phyloP scores from a whole-genome alignment of 2,888 invertebrate species.

The Syrphus vitripennis region DNA sequence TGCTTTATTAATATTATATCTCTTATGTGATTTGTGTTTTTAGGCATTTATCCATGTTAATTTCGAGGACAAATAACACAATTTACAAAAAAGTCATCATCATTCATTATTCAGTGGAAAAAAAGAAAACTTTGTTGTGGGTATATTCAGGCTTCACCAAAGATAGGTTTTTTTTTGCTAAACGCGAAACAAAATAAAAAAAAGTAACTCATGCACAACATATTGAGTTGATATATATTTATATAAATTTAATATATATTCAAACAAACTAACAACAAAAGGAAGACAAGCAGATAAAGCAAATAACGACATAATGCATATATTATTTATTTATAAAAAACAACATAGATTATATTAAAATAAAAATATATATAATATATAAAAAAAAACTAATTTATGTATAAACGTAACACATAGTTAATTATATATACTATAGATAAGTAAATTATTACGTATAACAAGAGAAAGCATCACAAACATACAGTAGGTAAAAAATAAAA shows the following conservation, averaged over 20 bases:
- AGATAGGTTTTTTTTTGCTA: conserved; percentile 69
- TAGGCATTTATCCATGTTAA: conserved; percentile 82
- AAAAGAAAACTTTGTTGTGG: conserved; percentile 61
- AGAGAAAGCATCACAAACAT: conserved; percentile 67
- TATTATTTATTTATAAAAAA: conserved; percentile 74
- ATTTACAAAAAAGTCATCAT: conserved; percentile 72
- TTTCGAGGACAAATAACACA: conserved; percentile 79
- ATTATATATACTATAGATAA: conserved; percentile 73
- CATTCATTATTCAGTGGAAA: conserved; percentile 69
- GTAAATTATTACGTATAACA: conserved; percentile 73
- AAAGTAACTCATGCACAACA: conserved; percentile 54
- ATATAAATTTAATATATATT: conserved; percentile 61
- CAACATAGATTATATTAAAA: conserved; percentile 69
- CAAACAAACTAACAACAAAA: conserved; percentile 41
- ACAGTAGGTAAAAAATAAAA: conserved; percentile 59
- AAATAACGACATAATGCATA: conserved; percentile 72
- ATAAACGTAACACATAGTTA: conserved; percentile 69
- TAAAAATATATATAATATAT: conserved; percentile 60
- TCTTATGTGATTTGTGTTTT: conserved; percentile 75
- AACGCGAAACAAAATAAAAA: conserved; percentile 44
- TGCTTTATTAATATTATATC: conserved; percentile 55
- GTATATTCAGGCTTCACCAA: conserved; percentile 75
- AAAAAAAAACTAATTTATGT: conserved; percentile 48
- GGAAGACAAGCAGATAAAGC: conserved; percentile 66
- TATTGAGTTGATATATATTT: conserved; percentile 51